Evolutionary conservation across 2,113 vertebrate genomes (phyloP).

Genomic region (Gallinago jamesoni): DNA sequence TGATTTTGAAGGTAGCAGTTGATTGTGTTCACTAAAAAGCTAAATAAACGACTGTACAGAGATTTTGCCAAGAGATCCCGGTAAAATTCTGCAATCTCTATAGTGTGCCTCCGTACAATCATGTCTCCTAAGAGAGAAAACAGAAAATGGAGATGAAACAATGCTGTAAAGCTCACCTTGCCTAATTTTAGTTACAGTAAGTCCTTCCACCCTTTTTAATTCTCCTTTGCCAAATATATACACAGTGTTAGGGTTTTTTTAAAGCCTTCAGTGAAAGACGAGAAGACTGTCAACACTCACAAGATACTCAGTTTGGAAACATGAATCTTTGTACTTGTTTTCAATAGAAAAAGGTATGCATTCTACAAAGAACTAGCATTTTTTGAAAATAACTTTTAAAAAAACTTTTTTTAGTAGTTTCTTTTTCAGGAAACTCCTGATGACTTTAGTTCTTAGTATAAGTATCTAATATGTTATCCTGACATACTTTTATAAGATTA

Average conservation of each 20-base stretch:
- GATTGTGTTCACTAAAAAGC: conserved; percentile 87
- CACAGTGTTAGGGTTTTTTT: background rate
- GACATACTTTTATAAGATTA: background rate
- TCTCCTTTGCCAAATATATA: background rate
- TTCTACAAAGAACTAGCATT: background rate
- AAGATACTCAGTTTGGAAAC: background rate
- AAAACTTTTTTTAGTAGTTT: background rate
- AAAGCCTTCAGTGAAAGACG: background rate
- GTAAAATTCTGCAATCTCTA: conserved; percentile 85
- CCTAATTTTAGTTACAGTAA: background rate
- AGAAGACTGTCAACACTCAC: background rate
- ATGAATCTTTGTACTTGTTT: background rate
- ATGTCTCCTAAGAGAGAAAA: conserved; percentile 80
- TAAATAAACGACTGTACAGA: conserved; percentile 89
- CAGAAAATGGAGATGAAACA: background rate
- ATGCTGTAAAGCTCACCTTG: background rate
- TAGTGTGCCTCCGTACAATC: conserved; percentile 82
- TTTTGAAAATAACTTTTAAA: background rate
- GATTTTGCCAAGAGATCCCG: conserved; percentile 91
- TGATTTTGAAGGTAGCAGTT: conserved; percentile 86
- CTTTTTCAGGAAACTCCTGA: background rate
- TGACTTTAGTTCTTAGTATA: background rate
- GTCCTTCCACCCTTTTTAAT: background rate
- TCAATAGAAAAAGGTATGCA: background rate
- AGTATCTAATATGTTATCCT: background rate